These are phyloP conservation scores for Tupaia chinensis DNA, from an alignment of 2,113 vertebrate species.

Conservation along the genomic window DNA sequence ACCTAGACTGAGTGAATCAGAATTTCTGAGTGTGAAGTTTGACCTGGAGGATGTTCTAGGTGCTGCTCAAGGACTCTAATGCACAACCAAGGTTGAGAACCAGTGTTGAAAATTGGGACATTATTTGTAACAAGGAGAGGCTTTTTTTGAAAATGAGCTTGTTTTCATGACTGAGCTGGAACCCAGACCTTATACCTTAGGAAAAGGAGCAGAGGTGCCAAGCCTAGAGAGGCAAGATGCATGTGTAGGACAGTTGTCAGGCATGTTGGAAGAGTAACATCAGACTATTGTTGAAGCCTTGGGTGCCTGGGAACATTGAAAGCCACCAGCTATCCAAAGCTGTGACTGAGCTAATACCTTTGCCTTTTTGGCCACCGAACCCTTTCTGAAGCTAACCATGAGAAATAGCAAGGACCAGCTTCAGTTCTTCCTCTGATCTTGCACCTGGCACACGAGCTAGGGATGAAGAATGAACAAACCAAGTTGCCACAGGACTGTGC, in stretches of 20 bases:
- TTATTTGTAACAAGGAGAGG: background rate
- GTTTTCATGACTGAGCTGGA: background rate
- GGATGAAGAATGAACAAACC: background rate
- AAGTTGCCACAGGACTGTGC: background rate
- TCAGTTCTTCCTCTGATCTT: background rate
- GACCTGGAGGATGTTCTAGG: background rate
- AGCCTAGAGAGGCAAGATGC: background rate
- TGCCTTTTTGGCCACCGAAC: background rate
- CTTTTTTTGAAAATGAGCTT: background rate
- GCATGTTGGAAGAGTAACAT: background rate
- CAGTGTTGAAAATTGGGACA: background rate
- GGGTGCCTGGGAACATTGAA: background rate
- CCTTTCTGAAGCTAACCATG: background rate
- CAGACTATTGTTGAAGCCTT: background rate
- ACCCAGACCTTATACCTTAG: background rate
- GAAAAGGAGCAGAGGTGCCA: background rate
- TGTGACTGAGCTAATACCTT: background rate
- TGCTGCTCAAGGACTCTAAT: background rate
- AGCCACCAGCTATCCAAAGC: background rate
- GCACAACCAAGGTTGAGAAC: background rate
- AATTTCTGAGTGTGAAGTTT: background rate
- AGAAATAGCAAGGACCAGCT: background rate
- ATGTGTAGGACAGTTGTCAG: background rate
- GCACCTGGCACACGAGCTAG: background rate
- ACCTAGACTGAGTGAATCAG: slow-evolving; percentile 50